Evolutionary conservation across 2,113 vertebrate species (phyloP).

Genomic region (Saguinus imperator): DNA sequence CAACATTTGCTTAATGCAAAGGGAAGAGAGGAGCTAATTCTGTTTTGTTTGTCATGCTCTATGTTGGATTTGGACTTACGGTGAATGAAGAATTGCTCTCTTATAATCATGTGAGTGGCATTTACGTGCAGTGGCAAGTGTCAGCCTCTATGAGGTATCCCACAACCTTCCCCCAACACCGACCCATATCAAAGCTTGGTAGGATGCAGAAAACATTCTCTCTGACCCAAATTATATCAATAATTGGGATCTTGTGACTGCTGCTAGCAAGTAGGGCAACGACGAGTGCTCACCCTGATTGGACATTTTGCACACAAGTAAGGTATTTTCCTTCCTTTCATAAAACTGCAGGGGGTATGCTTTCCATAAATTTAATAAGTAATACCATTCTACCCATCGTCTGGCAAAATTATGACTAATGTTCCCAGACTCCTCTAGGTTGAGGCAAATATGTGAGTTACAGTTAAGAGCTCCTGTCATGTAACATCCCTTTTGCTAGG

Average conservation of each 20-base stretch:
- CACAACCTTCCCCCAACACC: accelerated
- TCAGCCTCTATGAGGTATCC: not conserved
- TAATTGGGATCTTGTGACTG: not conserved
- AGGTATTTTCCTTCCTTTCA: not conserved
- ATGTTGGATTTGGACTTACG: not conserved
- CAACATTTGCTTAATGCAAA: not conserved
- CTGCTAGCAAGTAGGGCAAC: not conserved
- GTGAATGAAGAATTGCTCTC: not conserved
- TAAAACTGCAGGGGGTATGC: not conserved
- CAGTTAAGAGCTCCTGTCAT: not conserved
- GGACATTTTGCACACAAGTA: not conserved
- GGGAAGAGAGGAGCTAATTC: not conserved
- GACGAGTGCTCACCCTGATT: accelerated
- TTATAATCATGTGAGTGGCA: not conserved
- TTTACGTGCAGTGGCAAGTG: not conserved
- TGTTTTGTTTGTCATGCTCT: not conserved
- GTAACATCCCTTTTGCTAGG: not conserved
- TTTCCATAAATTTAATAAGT: not conserved
- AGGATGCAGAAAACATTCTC: not conserved
- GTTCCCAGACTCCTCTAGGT: not conserved
- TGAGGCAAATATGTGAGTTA: not conserved
- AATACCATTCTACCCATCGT: not conserved
- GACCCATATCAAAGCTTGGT: not conserved
- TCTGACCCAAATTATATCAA: not conserved
- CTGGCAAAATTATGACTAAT: not conserved